Conservation (phyloP, 2,888 invertebrate species). For the Brenthis ino region DNA sequence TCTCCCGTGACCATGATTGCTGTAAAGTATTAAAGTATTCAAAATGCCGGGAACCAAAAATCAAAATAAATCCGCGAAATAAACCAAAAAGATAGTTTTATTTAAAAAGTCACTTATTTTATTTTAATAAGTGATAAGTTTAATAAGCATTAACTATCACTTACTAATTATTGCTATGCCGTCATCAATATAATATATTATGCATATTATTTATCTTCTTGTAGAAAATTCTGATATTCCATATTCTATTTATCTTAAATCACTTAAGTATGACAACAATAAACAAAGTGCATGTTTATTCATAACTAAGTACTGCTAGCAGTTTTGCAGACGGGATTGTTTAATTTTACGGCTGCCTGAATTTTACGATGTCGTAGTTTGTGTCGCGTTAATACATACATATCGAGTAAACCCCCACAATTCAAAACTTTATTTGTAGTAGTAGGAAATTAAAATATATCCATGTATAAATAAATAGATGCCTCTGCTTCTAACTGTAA, state of each 20-base stretch:
- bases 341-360: slow-evolving; percentile 38
- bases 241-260: slow-evolving; percentile 17
- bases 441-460: slow-evolving; percentile 23
- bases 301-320: slow-evolving; percentile 32
- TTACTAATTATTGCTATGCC: too few relatives aligned
- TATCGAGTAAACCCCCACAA: slow-evolving; percentile 26
- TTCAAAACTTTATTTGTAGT: slow-evolving; percentile 31
- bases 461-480: background rate
- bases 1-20: too few relatives aligned
- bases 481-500: background rate
- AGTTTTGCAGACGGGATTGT: slow-evolving; percentile 37
- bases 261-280: slow-evolving; percentile 8
- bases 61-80: too few relatives aligned
- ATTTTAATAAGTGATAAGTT: too few relatives aligned
- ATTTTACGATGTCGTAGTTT: slow-evolving; percentile 39
- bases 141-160: too few relatives aligned
- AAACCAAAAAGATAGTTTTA: too few relatives aligned
- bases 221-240: too few relatives aligned
- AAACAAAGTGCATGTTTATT: slow-evolving; percentile 29
- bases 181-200: too few relatives aligned
- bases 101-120: too few relatives aligned
- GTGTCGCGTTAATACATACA: slow-evolving; percentile 35
- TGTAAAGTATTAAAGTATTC: too few relatives aligned
- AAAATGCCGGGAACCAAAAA: too few relatives aligned
- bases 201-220: too few relatives aligned